Conservation (phyloP, 1,140 invertebrate genomes). For the Rhagoletis pomonella region DNA sequence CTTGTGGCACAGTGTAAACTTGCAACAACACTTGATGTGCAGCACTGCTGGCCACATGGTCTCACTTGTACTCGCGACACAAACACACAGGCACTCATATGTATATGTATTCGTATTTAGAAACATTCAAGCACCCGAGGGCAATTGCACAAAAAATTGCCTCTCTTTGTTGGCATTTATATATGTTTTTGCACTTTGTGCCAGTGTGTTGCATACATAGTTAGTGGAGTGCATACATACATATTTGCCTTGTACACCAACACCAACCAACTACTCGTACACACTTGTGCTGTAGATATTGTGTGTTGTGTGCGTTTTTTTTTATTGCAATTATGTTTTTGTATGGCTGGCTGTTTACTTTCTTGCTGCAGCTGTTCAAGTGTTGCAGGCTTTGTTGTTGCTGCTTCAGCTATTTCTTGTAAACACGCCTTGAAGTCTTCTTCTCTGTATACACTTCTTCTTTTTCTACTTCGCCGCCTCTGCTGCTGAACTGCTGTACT, state of each 20-base stretch:
- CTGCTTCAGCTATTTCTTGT: slow-evolving; percentile 8
- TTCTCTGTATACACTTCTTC: neutral
- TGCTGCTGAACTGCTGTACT: neutral
- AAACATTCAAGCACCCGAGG: neutral
- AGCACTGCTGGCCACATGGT: neutral
- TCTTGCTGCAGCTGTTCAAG: slow-evolving; percentile 17
- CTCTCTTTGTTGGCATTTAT: neutral
- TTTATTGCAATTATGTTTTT: neutral
- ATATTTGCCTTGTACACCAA: too few relatives aligned
- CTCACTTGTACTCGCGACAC: neutral
- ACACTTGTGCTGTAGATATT: neutral
- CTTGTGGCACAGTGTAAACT: slow-evolving; percentile 13
- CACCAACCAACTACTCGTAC: too few relatives aligned
- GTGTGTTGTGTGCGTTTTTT: neutral
- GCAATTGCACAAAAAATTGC: slow-evolving; percentile 20
- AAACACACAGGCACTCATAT: neutral
- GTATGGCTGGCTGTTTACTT: slow-evolving; percentile 21
- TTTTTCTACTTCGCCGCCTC: neutral
- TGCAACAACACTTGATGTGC: slow-evolving; percentile 1
- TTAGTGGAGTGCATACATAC: neutral
- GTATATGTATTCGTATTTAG: neutral
- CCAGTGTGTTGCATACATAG: neutral
- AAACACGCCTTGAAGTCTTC: slow-evolving; percentile 8
- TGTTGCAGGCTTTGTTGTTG: slow-evolving; percentile 7
- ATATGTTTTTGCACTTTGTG: slow-evolving; percentile 28